Conservation (phyloP, 2,888 invertebrate genomes). For the Harpagoxenus sublaevis region DNA sequence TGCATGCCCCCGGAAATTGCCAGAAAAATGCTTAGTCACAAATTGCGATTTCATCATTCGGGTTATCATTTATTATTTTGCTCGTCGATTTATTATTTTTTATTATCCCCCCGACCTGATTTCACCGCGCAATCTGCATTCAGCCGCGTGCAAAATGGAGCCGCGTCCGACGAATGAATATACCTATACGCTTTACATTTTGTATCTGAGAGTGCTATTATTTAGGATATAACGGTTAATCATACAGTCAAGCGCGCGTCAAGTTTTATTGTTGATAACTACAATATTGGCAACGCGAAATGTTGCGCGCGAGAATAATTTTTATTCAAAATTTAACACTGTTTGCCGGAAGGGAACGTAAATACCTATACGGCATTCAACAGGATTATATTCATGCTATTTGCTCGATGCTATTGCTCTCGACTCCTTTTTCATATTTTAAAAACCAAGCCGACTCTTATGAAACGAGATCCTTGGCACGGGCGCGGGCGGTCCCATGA, state of each 20-base stretch:
- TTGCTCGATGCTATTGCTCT: not conserved
- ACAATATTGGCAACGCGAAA: not conserved
- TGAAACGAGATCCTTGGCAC: slow-evolving; percentile 19
- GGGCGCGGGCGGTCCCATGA: not conserved
- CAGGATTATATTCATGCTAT: not conserved
- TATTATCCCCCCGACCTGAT: not conserved
- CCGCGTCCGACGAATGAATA: not conserved
- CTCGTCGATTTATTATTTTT: slow-evolving; percentile 28
- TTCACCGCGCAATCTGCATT: slow-evolving; percentile 10
- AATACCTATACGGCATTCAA: slow-evolving; percentile 12
- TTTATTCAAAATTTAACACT: slow-evolving; percentile 15
- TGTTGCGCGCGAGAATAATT: slow-evolving; percentile 9
- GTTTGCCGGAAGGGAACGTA: not conserved
- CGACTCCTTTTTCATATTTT: slow-evolving; percentile 18
- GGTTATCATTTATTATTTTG: slow-evolving; percentile 29
- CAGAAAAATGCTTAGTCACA: slow-evolving; percentile 20
- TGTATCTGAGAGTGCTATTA: not conserved
- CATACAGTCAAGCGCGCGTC: not conserved
- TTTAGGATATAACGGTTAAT: slow-evolving; percentile 11
- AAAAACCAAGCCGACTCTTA: slow-evolving; percentile 12
- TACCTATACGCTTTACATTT: not conserved
- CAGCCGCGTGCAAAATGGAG: not conserved
- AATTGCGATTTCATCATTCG: slow-evolving; percentile 27
- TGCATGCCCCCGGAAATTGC: not conserved
- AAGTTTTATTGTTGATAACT: not conserved